These are phyloP conservation scores for Drosophila crucigera DNA, from an alignment of 2,888 invertebrate genomes.

Conservation along the genomic window DNA sequence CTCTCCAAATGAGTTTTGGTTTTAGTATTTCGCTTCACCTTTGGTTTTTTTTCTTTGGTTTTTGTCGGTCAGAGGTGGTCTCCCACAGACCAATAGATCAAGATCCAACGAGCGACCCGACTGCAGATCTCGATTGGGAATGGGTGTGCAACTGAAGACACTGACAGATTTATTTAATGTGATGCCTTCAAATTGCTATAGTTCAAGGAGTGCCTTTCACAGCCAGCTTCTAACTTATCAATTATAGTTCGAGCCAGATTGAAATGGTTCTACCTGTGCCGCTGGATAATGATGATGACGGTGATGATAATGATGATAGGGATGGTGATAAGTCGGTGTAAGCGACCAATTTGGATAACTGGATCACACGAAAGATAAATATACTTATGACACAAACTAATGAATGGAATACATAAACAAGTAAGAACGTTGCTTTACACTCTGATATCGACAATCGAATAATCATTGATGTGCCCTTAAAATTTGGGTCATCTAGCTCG, in stretches of 20 bases:
- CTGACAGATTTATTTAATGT: constrained; percentile 50
- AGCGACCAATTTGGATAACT: constrained; percentile 23
- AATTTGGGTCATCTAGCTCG: neutral
- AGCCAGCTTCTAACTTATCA: constrained; percentile 33
- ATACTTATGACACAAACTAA: neutral
- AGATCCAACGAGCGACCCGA: constrained; percentile 19
- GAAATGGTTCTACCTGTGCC: constrained; percentile 26
- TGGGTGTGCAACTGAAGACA: constrained; percentile 52
- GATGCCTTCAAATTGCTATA: constrained; percentile 34
- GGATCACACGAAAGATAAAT: constrained; percentile 10
- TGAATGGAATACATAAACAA: neutral
- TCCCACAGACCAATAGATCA: constrained; percentile 41
- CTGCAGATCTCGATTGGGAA: constrained; percentile 42
- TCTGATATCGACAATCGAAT: neutral
- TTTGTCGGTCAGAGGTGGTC: constrained; percentile 46
- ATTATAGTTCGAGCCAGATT: constrained; percentile 45
- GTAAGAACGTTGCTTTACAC: neutral
- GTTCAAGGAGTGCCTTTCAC: constrained; percentile 39
- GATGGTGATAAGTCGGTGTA: constrained; percentile 28
- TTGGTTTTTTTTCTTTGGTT: neutral
- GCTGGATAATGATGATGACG: constrained; percentile 48
- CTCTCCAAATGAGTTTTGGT: constrained; percentile 52
- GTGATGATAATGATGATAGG: constrained; percentile 49
- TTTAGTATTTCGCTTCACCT: constrained; percentile 17
- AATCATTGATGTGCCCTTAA: accelerated